A percentile compares a stretch with the other conserved stretches of the same genome.
These are phyloP conservation scores for Panorpa germanica DNA, from an alignment of 2,888 invertebrate species.

Conservation along the genomic window DNA sequence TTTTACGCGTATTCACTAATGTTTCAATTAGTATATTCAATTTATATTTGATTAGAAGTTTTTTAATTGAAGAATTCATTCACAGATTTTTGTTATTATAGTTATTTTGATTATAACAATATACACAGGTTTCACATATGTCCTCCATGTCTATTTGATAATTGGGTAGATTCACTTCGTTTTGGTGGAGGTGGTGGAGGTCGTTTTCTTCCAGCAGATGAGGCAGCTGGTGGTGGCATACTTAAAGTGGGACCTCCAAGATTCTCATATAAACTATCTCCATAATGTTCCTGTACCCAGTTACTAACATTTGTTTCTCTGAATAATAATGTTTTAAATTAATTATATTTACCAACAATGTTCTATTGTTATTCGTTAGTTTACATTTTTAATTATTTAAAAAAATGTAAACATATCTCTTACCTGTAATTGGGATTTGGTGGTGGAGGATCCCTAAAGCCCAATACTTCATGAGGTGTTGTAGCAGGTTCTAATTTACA, in stretches of 20 bases:
- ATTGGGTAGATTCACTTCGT: slow-evolving; percentile 71
- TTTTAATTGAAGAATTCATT: too few relatives aligned
- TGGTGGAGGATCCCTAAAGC: slow-evolving; percentile 68
- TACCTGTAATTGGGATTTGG: slow-evolving; percentile 57
- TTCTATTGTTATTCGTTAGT: too few relatives aligned
- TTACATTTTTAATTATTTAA: too few relatives aligned
- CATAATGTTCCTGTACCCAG: slow-evolving; percentile 81
- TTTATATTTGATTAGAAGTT: too few relatives aligned
- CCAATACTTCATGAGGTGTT: slow-evolving; percentile 78
- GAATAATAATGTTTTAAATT: slow-evolving; percentile 23
- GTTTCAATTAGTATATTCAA: too few relatives aligned
- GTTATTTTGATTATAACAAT: too few relatives aligned
- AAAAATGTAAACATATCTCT: too few relatives aligned
- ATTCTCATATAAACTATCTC: slow-evolving; percentile 63
- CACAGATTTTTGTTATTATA: too few relatives aligned
- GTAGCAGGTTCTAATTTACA: slow-evolving; percentile 76
- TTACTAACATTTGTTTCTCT: slow-evolving; percentile 60
- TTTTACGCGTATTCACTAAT: too few relatives aligned
- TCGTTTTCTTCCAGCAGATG: slow-evolving; percentile 36
- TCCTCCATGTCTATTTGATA: slow-evolving; percentile 37
- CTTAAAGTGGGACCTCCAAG: slow-evolving; percentile 38
- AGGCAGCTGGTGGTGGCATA: slow-evolving; percentile 16
- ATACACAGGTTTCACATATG: too few relatives aligned
- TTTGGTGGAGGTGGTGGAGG: slow-evolving; percentile 85
- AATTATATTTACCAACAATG: slow-evolving; percentile 14